Conservation (phyloP, 2,113 vertebrate genomes). For the Thermophis baileyi region DNA sequence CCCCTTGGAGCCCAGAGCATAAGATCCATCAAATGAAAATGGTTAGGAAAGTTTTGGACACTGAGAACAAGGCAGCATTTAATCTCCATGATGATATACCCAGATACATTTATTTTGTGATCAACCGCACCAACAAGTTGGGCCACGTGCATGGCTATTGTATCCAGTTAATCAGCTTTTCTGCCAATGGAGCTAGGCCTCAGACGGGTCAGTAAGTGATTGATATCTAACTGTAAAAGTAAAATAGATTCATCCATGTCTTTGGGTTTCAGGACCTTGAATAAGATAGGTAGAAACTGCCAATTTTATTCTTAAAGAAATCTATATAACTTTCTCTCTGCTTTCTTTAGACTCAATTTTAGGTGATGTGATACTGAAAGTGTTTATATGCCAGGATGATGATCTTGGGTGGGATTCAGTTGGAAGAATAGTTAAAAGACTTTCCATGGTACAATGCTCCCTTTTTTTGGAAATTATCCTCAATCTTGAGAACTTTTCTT, state of each 20-base stretch:
- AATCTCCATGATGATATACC: conserved; percentile 70
- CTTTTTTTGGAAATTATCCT: background rate
- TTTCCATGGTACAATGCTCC: too few relatives aligned
- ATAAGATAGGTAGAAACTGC: background rate
- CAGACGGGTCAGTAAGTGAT: conserved; percentile 86
- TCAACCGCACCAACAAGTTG: conserved; percentile 50
- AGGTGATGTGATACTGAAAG: too few relatives aligned
- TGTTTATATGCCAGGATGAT: background rate
- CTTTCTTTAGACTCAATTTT: too few relatives aligned
- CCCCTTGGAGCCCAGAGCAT: conserved; percentile 21
- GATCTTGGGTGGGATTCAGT: too few relatives aligned
- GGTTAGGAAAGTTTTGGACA: conserved; percentile 75
- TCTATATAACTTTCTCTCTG: too few relatives aligned
- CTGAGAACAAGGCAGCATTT: conserved; percentile 81
- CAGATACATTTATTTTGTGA: conserved; percentile 83
- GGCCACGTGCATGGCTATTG: background rate
- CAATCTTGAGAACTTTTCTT: background rate
- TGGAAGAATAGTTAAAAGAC: background rate
- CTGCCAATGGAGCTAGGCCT: conserved; percentile 79
- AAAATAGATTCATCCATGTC: too few relatives aligned
- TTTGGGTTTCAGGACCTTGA: background rate
- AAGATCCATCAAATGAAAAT: conserved; percentile 78
- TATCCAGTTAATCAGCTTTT: background rate
- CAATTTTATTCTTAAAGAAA: too few relatives aligned
- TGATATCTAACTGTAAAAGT: background rate